phyloP scores from a whole-genome alignment of 2,113 vertebrate species.

The Coryphaenoides rupestris region DNA sequence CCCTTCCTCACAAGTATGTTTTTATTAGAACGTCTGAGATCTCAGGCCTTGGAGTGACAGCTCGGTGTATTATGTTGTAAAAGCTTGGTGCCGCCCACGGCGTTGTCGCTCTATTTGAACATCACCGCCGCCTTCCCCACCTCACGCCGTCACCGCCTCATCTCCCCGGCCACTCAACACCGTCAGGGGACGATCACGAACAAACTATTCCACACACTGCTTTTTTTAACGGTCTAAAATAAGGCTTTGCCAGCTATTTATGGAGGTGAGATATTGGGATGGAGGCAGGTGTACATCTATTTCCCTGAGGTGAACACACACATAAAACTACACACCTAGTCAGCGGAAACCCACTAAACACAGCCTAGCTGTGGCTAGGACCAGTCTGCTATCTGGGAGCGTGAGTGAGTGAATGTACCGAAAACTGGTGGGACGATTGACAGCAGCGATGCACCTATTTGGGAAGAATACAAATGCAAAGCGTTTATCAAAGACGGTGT shows the following conservation, averaged over 20 bases:
- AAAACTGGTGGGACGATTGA: slow-evolving; percentile 44
- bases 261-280: background rate
- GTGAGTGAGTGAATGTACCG: slow-evolving; percentile 42
- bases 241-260: slow-evolving; percentile 29
- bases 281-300: slow-evolving; percentile 21
- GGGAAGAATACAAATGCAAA: slow-evolving; percentile 29
- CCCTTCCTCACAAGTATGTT: slow-evolving; percentile 28
- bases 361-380: background rate
- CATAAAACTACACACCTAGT: slow-evolving; percentile 17
- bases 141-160: no score
- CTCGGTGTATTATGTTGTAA: slow-evolving; percentile 21
- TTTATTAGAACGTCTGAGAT: slow-evolving; percentile 29
- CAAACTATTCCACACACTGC: background rate
- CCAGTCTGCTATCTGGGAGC: slow-evolving; percentile 24
- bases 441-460: slow-evolving; percentile 49
- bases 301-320: slow-evolving; percentile 16
- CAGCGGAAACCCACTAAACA: slow-evolving; percentile 15
- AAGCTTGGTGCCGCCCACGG: slow-evolving; percentile 27
- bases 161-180: slow-evolving; percentile 28
- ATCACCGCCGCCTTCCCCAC: slow-evolving; percentile 26
- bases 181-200: slow-evolving; percentile 26
- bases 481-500: background rate
- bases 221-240: slow-evolving; percentile 20
- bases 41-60: slow-evolving; percentile 37
- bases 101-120: slow-evolving; percentile 30